A percentile compares a stretch with the other conserved stretches of the same genome.
Evolutionary conservation across 37 sponge, comb jelly and placozoan species (phyloP).

Genomic region (Tethya wilhelma): DNA sequence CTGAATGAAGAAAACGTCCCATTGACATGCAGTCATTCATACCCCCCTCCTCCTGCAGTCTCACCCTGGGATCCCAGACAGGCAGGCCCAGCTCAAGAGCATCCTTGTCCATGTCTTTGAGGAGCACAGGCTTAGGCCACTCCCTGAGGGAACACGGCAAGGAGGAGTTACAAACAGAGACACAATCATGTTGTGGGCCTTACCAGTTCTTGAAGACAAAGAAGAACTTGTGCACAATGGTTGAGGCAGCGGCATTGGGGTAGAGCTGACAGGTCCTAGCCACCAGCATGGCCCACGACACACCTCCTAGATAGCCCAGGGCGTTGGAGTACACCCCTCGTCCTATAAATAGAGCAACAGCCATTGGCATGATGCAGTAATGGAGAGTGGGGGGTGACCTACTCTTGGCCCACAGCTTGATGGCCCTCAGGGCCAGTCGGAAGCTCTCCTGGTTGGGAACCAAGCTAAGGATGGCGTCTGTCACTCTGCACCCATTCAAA

Average conservation of each 20-base stretch:
- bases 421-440: conserved; percentile 87
- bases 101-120: conserved; percentile 85
- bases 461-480: conserved; percentile 96
- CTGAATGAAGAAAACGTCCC: not conserved
- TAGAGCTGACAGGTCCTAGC: conserved; percentile 98
- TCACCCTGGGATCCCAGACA: conserved; percentile 90
- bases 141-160: conserved; percentile 45
- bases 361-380: not conserved
- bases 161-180: not conserved
- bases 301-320: conserved; percentile 97
- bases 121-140: conserved; percentile 93
- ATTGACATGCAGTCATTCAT: not conserved
- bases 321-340: conserved; percentile 97
- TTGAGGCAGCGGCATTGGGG: conserved; percentile 95
- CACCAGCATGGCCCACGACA: conserved; percentile 99
- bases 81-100: conserved; percentile 71
- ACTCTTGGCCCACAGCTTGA: conserved; percentile 99
- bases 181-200: not conserved
- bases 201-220: conserved; percentile 92
- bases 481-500: conserved; percentile 97
- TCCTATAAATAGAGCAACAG: conserved; percentile 35
- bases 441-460: conserved; percentile 94
- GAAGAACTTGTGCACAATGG: conserved; percentile 98
- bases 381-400: conserved; percentile 1
- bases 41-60: conserved; percentile 11